phyloP scores from a whole-genome alignment of 2,888 invertebrate genomes.

The Sisyra terminalis region DNA sequence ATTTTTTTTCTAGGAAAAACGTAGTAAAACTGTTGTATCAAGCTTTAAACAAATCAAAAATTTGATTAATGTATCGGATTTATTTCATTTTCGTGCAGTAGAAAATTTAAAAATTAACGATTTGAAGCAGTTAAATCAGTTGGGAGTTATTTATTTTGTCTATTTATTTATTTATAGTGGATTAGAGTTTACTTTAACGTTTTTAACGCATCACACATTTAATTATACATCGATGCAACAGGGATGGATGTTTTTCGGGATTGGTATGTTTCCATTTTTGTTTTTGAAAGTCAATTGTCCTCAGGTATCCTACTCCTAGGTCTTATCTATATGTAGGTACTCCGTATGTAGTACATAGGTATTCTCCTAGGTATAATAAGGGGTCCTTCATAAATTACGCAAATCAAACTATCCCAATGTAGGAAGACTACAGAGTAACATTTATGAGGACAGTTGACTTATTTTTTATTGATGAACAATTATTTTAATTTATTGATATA shows the following conservation, averaged over 20 bases:
- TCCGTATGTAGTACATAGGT: no score
- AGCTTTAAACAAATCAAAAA: constrained; percentile 24
- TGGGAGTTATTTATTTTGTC: constrained; percentile 71
- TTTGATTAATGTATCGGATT: constrained; percentile 21
- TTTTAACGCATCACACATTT: constrained; percentile 86
- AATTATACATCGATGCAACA: constrained; percentile 89
- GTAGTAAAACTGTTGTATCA: constrained; percentile 48
- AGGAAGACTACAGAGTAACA: no score
- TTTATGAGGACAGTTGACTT: no score
- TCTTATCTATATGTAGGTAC: no score
- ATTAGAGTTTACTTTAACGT: constrained; percentile 92
- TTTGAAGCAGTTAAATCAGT: constrained; percentile 39
- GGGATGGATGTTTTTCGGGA: constrained; percentile 92
- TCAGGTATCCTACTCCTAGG: no score
- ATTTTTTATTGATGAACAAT: neutral
- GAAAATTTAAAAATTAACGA: constrained; percentile 44
- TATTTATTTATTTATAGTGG: constrained; percentile 93
- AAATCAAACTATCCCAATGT: neutral
- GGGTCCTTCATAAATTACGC: constrained; percentile 19
- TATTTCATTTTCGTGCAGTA: constrained; percentile 51
- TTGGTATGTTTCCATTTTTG: no score
- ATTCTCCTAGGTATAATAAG: no score
- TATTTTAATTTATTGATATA: neutral
- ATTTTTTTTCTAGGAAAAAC: constrained; percentile 39
- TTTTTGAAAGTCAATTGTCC: no score